These are phyloP conservation scores for Urocyon cinereoargenteus DNA, from an alignment of 2,797 vertebrate genomes.

Conservation along the genomic window DNA sequence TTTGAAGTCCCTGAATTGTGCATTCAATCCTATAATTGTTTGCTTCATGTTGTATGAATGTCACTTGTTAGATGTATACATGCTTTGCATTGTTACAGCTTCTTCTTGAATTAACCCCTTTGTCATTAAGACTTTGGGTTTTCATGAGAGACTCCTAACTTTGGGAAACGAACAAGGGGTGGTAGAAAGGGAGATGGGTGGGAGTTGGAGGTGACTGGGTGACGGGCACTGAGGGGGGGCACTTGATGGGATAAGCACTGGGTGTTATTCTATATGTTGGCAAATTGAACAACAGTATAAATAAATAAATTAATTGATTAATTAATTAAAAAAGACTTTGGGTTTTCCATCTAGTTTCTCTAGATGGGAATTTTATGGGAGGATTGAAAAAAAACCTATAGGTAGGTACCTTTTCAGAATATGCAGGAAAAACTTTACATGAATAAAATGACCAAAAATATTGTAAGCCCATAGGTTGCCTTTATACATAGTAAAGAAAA, in stretches of 20 bases:
- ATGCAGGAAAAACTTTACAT: not conserved
- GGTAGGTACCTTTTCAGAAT: not conserved
- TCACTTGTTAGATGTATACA: not conserved
- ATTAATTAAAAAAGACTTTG: not conserved
- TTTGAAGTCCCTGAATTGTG: not conserved
- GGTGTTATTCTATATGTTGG: too few relatives aligned
- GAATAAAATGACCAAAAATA: not conserved
- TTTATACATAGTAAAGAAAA: conserved; percentile 11
- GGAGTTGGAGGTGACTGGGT: too few relatives aligned
- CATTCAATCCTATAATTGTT: not conserved
- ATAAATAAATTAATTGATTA: too few relatives aligned
- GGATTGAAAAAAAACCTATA: not conserved
- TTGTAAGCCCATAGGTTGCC: not conserved
- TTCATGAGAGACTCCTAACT: not conserved
- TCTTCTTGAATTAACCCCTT: not conserved
- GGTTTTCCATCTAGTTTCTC: not conserved
- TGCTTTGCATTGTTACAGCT: not conserved
- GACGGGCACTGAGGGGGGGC: too few relatives aligned
- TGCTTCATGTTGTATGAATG: not conserved
- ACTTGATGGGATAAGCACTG: too few relatives aligned
- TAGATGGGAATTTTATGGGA: not conserved
- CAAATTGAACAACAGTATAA: too few relatives aligned
- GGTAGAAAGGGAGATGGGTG: too few relatives aligned
- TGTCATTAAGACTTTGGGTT: not conserved
- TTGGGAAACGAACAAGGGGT: too few relatives aligned